Conservation (phyloP, 2,113 vertebrate genomes). For the Tichodroma muraria region DNA sequence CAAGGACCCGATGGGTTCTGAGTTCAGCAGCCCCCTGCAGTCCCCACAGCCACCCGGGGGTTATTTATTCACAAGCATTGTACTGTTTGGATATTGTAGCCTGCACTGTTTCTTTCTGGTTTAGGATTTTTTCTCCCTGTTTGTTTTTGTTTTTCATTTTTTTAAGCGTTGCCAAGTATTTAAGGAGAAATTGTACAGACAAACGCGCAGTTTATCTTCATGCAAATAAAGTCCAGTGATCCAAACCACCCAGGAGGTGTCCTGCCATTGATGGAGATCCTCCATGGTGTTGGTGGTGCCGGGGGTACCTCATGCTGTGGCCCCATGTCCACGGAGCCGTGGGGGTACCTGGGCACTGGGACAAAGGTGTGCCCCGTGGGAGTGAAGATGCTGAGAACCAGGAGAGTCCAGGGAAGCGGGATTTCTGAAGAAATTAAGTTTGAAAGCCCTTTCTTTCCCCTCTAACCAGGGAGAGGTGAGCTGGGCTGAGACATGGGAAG, state of each 20-base stretch:
- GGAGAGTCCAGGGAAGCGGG: neutral
- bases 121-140: neutral
- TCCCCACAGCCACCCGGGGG: neutral
- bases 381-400: neutral
- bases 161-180: conserved; percentile 38
- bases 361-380: neutral
- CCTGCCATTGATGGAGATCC: neutral
- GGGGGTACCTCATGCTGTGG: accelerated
- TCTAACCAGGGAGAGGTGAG: neutral
- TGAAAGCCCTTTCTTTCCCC: neutral
- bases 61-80: conserved; percentile 61
- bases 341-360: no score
- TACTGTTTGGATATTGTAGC: conserved; percentile 40
- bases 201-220: neutral
- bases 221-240: conserved; percentile 52
- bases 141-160: neutral
- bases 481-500: neutral
- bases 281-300: neutral
- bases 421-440: neutral
- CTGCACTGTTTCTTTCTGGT: neutral
- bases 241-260: neutral
- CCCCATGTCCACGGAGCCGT: accelerated
- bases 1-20: neutral
- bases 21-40: neutral
- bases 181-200: conserved; percentile 51